phyloP scores from a whole-genome alignment of 2,113 vertebrate species.

The Chionodraco myersi region DNA sequence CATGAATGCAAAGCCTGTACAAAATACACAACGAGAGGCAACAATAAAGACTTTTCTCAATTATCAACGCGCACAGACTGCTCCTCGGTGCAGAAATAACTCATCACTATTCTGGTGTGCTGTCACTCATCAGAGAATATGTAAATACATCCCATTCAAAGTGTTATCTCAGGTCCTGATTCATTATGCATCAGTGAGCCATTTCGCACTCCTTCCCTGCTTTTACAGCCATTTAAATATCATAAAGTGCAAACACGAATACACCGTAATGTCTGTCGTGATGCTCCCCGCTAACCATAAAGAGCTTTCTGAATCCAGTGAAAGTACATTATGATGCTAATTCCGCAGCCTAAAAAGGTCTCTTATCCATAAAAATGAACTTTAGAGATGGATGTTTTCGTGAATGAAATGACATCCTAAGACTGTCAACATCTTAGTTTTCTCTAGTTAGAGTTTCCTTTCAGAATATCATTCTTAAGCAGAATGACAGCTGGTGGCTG shows the following conservation, averaged over 20 bases:
- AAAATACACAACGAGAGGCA: neutral
- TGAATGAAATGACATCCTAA: constrained; percentile 8
- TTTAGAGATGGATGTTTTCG: neutral
- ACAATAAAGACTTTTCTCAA: neutral
- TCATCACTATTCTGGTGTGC: constrained; percentile 47
- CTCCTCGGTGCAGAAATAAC: constrained; percentile 3
- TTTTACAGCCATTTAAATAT: constrained; percentile 43
- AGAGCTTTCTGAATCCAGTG: constrained; percentile 5
- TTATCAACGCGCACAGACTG: neutral
- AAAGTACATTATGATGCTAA: constrained; percentile 20
- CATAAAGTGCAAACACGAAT: constrained; percentile 37
- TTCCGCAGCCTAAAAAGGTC: constrained; percentile 12
- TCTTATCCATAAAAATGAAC: neutral
- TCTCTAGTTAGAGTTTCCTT: constrained; percentile 31
- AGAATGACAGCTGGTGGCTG: constrained; percentile 43
- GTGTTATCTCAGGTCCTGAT: constrained; percentile 7
- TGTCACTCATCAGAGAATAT: constrained; percentile 25
- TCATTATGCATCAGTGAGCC: constrained; percentile 13
- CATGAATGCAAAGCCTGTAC: neutral
- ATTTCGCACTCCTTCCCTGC: constrained; percentile 11
- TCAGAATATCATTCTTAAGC: constrained; percentile 4
- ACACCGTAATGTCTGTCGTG: constrained; percentile 24
- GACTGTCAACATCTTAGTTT: neutral
- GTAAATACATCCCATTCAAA: constrained; percentile 19
- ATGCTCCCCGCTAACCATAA: constrained; percentile 23